Conservation (phyloP, 2,888 invertebrate genomes). For the Erpobdella octoculata region DNA sequence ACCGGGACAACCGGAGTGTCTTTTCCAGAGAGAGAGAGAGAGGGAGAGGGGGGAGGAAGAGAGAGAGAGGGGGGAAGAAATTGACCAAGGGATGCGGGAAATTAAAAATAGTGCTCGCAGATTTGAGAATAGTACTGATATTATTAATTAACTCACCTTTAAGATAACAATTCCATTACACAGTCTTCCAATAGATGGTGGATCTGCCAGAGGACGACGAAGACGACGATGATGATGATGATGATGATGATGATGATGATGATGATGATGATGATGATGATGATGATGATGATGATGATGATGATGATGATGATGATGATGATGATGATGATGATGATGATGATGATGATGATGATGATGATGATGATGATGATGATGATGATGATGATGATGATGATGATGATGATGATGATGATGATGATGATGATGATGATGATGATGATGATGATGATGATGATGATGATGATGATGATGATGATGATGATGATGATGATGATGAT, state of each 20-base stretch:
- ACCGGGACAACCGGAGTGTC: too few species aligned
- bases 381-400: slow-evolving; percentile 21
- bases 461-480: neutral
- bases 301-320: slow-evolving; percentile 16
- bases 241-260: slow-evolving; percentile 22
- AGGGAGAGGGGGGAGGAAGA: too few species aligned
- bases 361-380: slow-evolving; percentile 10
- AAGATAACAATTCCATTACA: too few species aligned
- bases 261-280: slow-evolving; percentile 4
- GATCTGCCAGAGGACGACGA: too few species aligned
- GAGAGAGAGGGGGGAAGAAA: too few species aligned
- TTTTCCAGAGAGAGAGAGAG: too few species aligned
- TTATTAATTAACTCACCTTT: too few species aligned
- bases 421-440: neutral
- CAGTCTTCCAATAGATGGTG: too few species aligned
- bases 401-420: neutral
- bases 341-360: slow-evolving; percentile 5
- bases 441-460: slow-evolving; percentile 4
- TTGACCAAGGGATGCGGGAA: too few species aligned
- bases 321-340: slow-evolving; percentile 21
- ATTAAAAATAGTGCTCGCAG: too few species aligned
- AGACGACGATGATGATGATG: neutral
- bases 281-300: slow-evolving; percentile 14
- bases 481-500: neutral
- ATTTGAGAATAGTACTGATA: too few species aligned